Percentiles rank a stretch among this genome's conserved stretches.
phyloP scores from a whole-genome alignment of 2,113 vertebrate genomes.

The Ophthalmolycus amberensis region DNA sequence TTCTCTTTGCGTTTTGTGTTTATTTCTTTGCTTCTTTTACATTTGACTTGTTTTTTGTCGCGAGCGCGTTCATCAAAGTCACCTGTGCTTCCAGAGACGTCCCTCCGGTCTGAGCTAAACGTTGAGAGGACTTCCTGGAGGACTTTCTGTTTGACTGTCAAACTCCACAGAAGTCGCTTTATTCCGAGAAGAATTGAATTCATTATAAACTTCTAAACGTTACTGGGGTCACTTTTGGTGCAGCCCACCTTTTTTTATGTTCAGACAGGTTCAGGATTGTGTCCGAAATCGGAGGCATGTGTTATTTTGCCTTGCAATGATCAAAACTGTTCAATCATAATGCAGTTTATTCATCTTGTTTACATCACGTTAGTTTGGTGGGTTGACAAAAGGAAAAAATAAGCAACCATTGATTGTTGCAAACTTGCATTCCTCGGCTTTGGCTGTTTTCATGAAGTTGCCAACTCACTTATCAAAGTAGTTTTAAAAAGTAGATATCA shows the following conservation, averaged over 20 bases:
- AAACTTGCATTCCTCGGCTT: neutral
- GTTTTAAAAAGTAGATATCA: neutral
- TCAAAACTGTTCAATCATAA: neutral
- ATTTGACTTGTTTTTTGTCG: neutral
- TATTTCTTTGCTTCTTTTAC: neutral
- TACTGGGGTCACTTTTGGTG: neutral
- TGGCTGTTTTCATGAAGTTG: neutral
- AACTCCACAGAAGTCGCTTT: too few species aligned
- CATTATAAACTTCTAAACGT: neutral
- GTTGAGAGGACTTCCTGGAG: neutral
- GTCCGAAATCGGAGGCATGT: neutral
- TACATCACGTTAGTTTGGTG: neutral
- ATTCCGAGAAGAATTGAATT: neutral
- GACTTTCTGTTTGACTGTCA: neutral
- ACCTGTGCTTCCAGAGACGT: constrained; percentile 29
- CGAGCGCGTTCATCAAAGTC: constrained; percentile 27
- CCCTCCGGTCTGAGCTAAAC: neutral
- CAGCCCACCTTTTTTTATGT: neutral
- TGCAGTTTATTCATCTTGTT: neutral
- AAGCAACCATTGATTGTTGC: neutral
- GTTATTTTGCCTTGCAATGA: neutral
- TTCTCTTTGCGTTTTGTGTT: neutral
- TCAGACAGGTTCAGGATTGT: neutral
- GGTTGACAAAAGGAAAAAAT: neutral
- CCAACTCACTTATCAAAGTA: neutral